Evolutionary conservation across 2,888 invertebrate species (phyloP).

Genomic region (Lobophora halterata): DNA sequence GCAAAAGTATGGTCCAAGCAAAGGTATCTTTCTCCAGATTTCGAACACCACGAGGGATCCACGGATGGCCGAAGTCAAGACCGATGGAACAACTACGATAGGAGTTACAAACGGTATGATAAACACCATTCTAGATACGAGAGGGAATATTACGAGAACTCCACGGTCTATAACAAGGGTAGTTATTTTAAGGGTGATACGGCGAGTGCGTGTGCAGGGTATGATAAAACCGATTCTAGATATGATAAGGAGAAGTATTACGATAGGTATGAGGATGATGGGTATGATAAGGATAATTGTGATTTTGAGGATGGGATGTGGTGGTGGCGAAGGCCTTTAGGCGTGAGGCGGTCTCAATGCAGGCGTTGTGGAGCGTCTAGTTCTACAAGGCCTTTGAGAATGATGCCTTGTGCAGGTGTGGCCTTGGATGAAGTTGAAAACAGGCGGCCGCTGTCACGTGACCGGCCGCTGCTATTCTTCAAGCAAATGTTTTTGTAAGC

Average conservation of each 20-base stretch:
- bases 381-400: slow-evolving; percentile 56
- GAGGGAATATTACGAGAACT: slow-evolving; percentile 23
- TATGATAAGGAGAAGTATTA: slow-evolving; percentile 21
- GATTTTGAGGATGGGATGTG: slow-evolving; percentile 46
- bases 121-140: slow-evolving; percentile 28
- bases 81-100: slow-evolving; percentile 30
- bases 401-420: slow-evolving; percentile 56
- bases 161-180: slow-evolving; percentile 27
- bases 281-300: slow-evolving; percentile 44
- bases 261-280: slow-evolving; percentile 41
- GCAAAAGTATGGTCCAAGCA: slow-evolving; percentile 51
- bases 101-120: slow-evolving; percentile 29
- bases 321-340: slow-evolving; percentile 52
- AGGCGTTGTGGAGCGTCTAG: slow-evolving; percentile 63
- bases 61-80: slow-evolving; percentile 29
- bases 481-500: slow-evolving; percentile 56
- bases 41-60: slow-evolving; percentile 37
- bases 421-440: slow-evolving; percentile 39
- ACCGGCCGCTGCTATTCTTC: slow-evolving; percentile 65
- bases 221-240: slow-evolving; percentile 25
- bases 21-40: slow-evolving; percentile 41
- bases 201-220: slow-evolving; percentile 31
- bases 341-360: slow-evolving; percentile 55
- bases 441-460: slow-evolving; percentile 47
- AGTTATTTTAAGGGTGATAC: slow-evolving; percentile 19